phyloP scores from a whole-genome alignment of 92 coral and sea anemone genomes.

The Pocillopora meandrina region DNA sequence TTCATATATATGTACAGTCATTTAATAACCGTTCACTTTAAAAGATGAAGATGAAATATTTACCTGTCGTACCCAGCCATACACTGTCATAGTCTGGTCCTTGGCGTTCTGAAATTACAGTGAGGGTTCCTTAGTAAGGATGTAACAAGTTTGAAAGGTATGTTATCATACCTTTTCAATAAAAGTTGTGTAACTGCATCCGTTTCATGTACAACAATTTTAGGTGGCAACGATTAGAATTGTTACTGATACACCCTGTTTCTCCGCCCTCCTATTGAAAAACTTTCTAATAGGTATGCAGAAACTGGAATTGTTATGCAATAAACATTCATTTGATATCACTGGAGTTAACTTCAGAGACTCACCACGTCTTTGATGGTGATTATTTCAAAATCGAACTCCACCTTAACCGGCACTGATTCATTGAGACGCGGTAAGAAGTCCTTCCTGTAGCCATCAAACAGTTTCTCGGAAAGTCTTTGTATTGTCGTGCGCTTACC shows the following conservation, averaged over 20 bases:
- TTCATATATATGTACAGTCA: no score
- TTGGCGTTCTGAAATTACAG: constrained; percentile 67
- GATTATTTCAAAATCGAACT: constrained; percentile 67
- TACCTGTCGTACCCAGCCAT: constrained; percentile 85
- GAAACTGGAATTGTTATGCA: background rate
- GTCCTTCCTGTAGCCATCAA: constrained; percentile 9
- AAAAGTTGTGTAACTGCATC: no score
- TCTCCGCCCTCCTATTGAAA: no score
- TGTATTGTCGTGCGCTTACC: background rate
- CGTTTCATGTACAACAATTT: no score
- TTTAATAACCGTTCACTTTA: background rate
- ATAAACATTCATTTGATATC: background rate
- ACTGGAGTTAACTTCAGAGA: background rate
- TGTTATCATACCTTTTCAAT: background rate
- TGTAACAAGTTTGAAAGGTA: no score
- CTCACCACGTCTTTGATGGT: constrained; percentile 90
- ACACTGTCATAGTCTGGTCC: constrained; percentile 75
- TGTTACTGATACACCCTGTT: no score
- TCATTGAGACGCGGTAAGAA: constrained; percentile 56
- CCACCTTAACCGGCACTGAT: constrained; percentile 55
- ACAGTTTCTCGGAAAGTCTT: constrained; percentile 11
- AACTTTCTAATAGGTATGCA: no score
- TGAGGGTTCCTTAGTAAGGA: no score
- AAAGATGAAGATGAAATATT: background rate
- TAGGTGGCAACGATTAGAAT: no score